Conservation (phyloP, 2,113 vertebrate species). For the Reinhardtius hippoglossoides region DNA sequence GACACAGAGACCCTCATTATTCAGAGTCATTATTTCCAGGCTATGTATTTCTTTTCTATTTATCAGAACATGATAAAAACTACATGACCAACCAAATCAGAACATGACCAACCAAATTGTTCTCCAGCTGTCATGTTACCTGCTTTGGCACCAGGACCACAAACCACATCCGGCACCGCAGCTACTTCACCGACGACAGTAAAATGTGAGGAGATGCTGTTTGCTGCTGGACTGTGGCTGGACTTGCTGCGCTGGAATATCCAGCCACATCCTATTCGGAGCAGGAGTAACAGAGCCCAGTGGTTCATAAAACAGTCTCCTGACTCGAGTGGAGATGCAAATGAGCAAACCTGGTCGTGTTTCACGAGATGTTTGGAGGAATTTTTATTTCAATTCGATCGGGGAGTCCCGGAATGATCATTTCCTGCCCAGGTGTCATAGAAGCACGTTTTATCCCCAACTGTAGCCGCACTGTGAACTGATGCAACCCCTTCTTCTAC, state of each 20-base stretch:
- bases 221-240: neutral
- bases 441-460: neutral
- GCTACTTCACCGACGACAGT: neutral
- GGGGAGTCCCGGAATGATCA: neutral
- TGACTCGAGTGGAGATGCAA: neutral
- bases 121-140: neutral
- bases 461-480: neutral
- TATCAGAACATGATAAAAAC: too few species aligned
- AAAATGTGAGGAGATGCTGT: neutral
- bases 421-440: neutral
- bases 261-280: neutral
- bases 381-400: neutral
- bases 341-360: neutral
- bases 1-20: too few species aligned
- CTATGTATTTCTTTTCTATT: too few species aligned
- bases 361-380: neutral
- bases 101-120: neutral
- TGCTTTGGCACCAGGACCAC: neutral
- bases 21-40: too few species aligned
- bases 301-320: neutral
- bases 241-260: neutral
- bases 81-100: too few species aligned
- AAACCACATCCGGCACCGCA: neutral
- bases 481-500: neutral
- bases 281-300: neutral